Base-by-base conservation (phyloP, 2,888 invertebrate genomes). In the Drosophila picticornis region DNA sequence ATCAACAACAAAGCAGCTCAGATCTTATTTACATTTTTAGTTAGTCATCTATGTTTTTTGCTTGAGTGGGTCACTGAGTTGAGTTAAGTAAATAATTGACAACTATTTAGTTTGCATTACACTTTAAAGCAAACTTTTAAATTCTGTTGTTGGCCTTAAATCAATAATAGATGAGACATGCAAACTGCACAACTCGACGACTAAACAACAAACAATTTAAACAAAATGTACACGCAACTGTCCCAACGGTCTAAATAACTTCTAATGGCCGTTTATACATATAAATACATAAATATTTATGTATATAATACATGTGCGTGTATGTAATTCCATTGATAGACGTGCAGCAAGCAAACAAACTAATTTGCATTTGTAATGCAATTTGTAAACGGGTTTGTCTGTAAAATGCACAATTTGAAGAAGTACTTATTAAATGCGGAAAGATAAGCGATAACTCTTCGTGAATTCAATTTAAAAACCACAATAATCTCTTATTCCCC, bases 281-380 rank as follows among this genome's bases (percentile, higher is more conserved):
- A 72, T 27, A 56, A 27, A 38, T 36, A 27, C n/a, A 38, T 16
- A 29, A 38, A 25, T 27, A 29, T 48, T 16, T 32, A 19, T 34
- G 32, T 16, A 46, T 4, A 25, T 16, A 25, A 16, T 46, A 13
- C 10, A 38, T 61, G 5, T 46, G 34, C n/a, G 16, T 55, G 38
- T 56, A 43, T 38, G 29, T 62, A 27, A 55, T 66, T 67, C 38
- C 50, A 46, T 52, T 64, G 57, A 66, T 59, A 68, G 68, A 56
- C 61, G 61, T 52, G 74, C 56, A 66, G 62, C 80, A 80, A 82
- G 76, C 84, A 79, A 87, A 81, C 83, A 88, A 84, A 83, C 83
- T 82, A 77, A 90, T 88, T 90, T 88, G 75, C 90, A 88, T 90
- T 89, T 87, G 85, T 90, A 88, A 88, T 88, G 88, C 78, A 81